Conservation (phyloP, 2,888 invertebrate genomes). For the Ormyrus labotus region DNA sequence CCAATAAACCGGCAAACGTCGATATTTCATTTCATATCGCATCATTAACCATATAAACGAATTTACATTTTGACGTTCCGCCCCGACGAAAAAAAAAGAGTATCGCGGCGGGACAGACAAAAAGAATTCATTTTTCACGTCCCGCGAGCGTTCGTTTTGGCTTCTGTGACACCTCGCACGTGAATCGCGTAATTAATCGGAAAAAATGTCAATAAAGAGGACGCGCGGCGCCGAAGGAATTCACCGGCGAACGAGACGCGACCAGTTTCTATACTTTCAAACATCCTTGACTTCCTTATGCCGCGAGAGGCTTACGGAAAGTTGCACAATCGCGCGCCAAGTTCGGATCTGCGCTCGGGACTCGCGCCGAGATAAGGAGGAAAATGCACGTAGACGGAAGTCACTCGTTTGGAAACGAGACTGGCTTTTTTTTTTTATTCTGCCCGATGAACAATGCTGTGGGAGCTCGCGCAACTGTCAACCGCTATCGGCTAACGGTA, state of each 20-base stretch:
- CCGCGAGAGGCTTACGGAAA: constrained; percentile 49
- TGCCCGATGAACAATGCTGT: background rate
- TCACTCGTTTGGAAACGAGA: background rate
- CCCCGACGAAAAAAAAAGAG: background rate
- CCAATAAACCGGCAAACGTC: constrained; percentile 7
- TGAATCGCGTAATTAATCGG: too few species aligned
- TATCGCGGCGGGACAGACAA: background rate
- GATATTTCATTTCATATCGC: constrained; percentile 2
- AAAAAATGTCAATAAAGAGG: constrained; percentile 40
- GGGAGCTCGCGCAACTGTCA: background rate
- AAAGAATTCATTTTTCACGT: background rate
- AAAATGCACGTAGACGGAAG: background rate
- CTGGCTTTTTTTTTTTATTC: background rate
- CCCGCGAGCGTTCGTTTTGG: background rate
- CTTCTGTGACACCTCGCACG: background rate
- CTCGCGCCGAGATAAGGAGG: background rate
- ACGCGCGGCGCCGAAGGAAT: constrained; percentile 12
- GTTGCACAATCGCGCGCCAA: constrained; percentile 47
- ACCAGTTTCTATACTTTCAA: constrained; percentile 70
- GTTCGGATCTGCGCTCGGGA: constrained; percentile 24
- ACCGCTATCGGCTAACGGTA: too few species aligned
- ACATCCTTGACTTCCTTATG: constrained; percentile 74
- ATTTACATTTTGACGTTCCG: background rate
- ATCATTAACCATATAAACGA: constrained; percentile 1
- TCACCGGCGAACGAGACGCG: constrained; percentile 47